These are phyloP conservation scores for Microchirus variegatus DNA, from an alignment of 2,797 vertebrate genomes.

Conservation along the genomic window DNA sequence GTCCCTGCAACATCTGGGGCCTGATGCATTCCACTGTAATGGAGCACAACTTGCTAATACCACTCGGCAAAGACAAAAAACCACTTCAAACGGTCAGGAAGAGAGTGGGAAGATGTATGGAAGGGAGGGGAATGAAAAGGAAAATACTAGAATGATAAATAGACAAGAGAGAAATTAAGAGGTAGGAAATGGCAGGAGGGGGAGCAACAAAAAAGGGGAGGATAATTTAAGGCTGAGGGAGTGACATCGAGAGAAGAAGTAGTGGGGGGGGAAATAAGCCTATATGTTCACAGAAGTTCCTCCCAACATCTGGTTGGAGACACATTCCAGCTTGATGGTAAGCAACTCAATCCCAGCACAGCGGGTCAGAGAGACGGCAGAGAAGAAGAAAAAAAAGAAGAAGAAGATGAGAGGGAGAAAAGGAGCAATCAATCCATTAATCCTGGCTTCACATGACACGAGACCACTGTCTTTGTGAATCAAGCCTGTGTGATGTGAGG, in stretches of 20 bases:
- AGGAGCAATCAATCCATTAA: constrained; percentile 50
- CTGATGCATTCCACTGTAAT: constrained; percentile 76
- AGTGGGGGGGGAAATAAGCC: constrained; percentile 16
- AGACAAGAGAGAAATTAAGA: constrained; percentile 53
- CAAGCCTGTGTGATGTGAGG: constrained; percentile 52
- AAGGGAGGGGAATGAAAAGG: constrained; percentile 47
- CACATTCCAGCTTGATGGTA: constrained; percentile 67
- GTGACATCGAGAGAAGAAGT: constrained; percentile 35
- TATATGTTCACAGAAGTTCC: constrained; percentile 57
- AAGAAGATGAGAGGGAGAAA: constrained; percentile 22
- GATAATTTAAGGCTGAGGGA: constrained; percentile 48
- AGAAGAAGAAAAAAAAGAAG: constrained; percentile 17
- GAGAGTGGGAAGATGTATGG: constrained; percentile 46
- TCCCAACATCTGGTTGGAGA: constrained; percentile 79
- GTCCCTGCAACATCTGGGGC: constrained; percentile 81
- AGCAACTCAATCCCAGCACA: constrained; percentile 76
- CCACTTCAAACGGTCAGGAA: constrained; percentile 64
- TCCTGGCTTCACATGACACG: constrained; percentile 52
- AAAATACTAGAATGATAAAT: constrained; percentile 66
- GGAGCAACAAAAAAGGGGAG: constrained; percentile 13
- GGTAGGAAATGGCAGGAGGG: constrained; percentile 53
- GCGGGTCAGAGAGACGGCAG: constrained; percentile 62
- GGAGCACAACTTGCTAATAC: constrained; percentile 74
- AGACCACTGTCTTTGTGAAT: constrained; percentile 69
- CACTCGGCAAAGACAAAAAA: constrained; percentile 52